Percentiles rank a stretch among this genome's conserved stretches.
Evolutionary conservation across 2,113 vertebrate species (phyloP).

Genomic region (Oenanthe melanoleuca): DNA sequence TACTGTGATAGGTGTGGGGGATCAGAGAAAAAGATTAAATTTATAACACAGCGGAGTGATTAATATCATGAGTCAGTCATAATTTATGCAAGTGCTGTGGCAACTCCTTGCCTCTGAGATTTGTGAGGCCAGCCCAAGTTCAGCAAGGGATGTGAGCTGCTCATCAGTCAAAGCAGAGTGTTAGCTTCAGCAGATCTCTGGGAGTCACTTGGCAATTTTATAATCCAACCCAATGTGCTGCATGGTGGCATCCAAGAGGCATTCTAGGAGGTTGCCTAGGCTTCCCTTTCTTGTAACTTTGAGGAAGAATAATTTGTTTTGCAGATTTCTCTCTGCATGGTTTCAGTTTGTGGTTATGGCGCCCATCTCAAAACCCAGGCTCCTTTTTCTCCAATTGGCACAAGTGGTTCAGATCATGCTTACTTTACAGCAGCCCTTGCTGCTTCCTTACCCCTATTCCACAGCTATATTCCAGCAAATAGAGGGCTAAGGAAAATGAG

Average conservation of each 20-base stretch:
- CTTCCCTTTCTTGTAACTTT: not conserved
- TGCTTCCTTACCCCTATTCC: not conserved
- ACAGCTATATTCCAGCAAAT: not conserved
- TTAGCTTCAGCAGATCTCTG: not conserved
- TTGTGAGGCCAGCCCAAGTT: not conserved
- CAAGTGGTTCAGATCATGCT: not conserved
- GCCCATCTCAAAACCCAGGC: not conserved
- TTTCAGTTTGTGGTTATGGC: not conserved
- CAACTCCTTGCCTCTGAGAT: not conserved
- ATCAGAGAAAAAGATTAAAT: not conserved
- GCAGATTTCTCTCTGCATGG: not conserved
- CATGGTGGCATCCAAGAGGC: not conserved
- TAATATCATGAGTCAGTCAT: not conserved
- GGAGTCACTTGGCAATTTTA: not conserved
- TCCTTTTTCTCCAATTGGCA: not conserved
- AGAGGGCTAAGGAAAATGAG: not conserved
- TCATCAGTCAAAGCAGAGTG: not conserved
- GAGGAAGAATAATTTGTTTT: not conserved
- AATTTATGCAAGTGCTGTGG: not conserved
- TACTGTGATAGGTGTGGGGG: not conserved
- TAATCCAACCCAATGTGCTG: not conserved
- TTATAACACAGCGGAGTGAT: not conserved
- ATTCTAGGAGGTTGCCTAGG: not conserved
- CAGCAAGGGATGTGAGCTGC: not conserved
- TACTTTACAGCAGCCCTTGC: not conserved